Evolutionary conservation across 2,113 vertebrate genomes (phyloP), one percentile per base, ranked within the genome.

Genomic region (Phalacrocorax pelagicus): DNA sequence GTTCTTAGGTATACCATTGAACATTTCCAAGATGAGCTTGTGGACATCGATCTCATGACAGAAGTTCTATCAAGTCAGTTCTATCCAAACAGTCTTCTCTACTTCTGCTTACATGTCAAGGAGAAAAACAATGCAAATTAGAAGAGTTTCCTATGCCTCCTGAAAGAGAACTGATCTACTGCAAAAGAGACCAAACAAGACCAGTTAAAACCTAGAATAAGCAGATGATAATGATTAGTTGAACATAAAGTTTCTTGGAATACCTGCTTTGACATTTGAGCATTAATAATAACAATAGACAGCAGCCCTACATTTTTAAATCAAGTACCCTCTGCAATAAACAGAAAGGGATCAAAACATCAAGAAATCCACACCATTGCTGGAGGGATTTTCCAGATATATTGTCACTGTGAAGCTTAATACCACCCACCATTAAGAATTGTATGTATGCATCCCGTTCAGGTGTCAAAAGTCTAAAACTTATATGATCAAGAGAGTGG

Each of bases 321-420:
- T 84, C 58, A 94, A 82, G 71, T 18, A 71, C 82, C 51, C 73
- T 95, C 88, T 92, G 51, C 81, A 94, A 67, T 84, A 92, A 88
- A 58, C 61, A 84, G 62, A 96, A 97, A 82, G 32, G 24, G 51
- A 95, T 93, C 59, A 97, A 97, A 98, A 90, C 69, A 96, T 81
- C 69, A 96, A 96, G 67, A 95, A 88, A 66, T 79, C 27, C 54
- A 95, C 26, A 46, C 19, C 54, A 81, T 3, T 89, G 81, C 70
- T 95, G 95, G 57, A 97, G 46, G 42, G 57, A 73, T 87, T 71
- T 94, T 73, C 42, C 86, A 97, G 80, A 97, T 97, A 97, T 96
- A 97, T 72, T 90, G 78, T 88, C 47, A 88, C 21, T 11, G 5
- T 88, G 79, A 97, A 96, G 88, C 97, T 96, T 90, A 96, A 97